Base-by-base conservation (phyloP, 2,797 vertebrate species). In the Hippoglossus hippoglossus region DNA sequence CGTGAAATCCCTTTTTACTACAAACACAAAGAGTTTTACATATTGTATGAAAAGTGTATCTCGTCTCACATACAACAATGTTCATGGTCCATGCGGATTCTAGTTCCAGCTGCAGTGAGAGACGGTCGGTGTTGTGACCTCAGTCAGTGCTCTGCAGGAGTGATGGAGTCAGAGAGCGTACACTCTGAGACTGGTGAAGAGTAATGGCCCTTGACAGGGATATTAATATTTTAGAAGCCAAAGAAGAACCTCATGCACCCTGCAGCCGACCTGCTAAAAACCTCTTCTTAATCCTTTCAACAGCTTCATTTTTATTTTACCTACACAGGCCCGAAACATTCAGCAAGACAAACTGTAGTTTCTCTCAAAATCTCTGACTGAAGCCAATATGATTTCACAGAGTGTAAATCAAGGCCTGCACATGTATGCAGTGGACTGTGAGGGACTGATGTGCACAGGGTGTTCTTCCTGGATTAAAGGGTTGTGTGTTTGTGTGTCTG, bases 181-280 rank as follows among this genome's bases (percentile, higher is more conserved):
- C 72, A 61, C 67, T 81, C 61, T 80, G 79, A 89, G 77, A 80
- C 76, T 67, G 72, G 79, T 80, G 57, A 50, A 90, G 67, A 72
- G 81, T 89, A 89, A 93, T 81, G 60, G 60, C 34, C 69, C 64
- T 63, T 87, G 91, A 88, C 91, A 92, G 81, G 75, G 49, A 58
- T 67, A 87, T 93, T 83, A 80, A 93, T 91, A 89, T 83, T 93
- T 92, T 22, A 92, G 63, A 72, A 72, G 73, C 39, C 39, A 67
- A 28, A 86, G 71, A 63, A 87, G 74, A 79, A 81, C 68, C 67
- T 61, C 61, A 49, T 76, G 60, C 71, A 75, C 58, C 46, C 64
- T 70, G 73, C 62, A 75, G 21, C 49, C 77, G 62, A 78, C 69
- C 62, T 71, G 50, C 67, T 77, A 67, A 77, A 81, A 89, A 65